A percentile compares a stretch with the other conserved stretches of the same genome.
Evolutionary conservation across 1,140 invertebrate genomes (phyloP).

Genomic region (Episyrphus balteatus): DNA sequence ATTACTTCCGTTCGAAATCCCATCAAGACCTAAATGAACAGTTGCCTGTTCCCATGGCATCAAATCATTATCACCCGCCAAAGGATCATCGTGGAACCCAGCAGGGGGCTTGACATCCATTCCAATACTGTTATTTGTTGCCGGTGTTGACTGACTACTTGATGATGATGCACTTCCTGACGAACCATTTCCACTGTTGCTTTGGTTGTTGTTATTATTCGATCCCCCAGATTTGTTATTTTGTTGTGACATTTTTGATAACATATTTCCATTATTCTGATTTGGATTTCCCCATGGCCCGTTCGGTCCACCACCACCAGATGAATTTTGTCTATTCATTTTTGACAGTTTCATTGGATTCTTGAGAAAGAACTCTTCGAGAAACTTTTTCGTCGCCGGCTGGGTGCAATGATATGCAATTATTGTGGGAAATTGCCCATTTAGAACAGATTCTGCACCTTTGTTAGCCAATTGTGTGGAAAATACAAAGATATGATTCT

Average conservation of each 20-base stretch:
- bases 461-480: constrained; percentile 88
- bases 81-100: constrained; percentile 31
- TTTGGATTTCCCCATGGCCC: neutral
- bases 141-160: neutral
- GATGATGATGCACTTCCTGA: constrained; percentile 24
- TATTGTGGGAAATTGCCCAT: constrained; percentile 81
- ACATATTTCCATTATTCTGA: constrained; percentile 14
- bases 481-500: constrained; percentile 97
- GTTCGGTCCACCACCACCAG: neutral
- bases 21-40: neutral
- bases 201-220: neutral
- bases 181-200: constrained; percentile 30
- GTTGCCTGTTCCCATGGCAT: constrained; percentile 32
- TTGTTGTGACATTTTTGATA: constrained; percentile 15
- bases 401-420: constrained; percentile 92
- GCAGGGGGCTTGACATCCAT: neutral
- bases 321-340: constrained; percentile 66
- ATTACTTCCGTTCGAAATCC: neutral
- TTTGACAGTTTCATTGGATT: constrained; percentile 81
- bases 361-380: constrained; percentile 76
- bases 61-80: constrained; percentile 34
- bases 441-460: constrained; percentile 81
- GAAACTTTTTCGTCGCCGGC: constrained; percentile 86
- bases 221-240: neutral
- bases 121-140: neutral